Percentiles rank a stretch among this genome's conserved stretches.
Conservation (phyloP, 2,888 invertebrate species). For the Melanargia galathea region DNA sequence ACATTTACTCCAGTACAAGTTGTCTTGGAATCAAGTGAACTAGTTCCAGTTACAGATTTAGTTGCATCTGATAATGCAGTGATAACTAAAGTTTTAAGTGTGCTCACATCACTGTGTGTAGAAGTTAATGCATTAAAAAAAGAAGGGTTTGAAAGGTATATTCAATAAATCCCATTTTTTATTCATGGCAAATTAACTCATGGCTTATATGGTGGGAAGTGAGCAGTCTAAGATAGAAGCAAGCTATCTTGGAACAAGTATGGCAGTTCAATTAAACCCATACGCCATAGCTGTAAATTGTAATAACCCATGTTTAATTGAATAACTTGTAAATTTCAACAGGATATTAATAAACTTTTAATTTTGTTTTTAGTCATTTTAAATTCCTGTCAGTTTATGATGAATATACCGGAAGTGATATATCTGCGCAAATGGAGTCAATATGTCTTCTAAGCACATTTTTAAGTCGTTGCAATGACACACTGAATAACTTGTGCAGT, state of each 20-base stretch:
- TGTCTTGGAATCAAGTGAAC: conserved; percentile 80
- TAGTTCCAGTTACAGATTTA: conserved; percentile 85
- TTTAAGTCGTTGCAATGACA: conserved; percentile 86
- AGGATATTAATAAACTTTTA: neutral
- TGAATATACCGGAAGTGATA: conserved; percentile 79
- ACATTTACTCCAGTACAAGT: conserved; percentile 67
- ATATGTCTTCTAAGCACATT: conserved; percentile 86
- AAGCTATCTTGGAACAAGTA: too few relatives aligned
- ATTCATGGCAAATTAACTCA: neutral
- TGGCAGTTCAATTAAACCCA: too few relatives aligned
- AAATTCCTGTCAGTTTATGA: conserved; percentile 85
- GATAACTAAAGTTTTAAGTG: conserved; percentile 89
- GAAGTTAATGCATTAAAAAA: conserved; percentile 87
- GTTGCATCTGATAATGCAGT: conserved; percentile 92
- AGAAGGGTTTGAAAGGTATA: conserved; percentile 84
- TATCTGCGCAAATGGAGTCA: conserved; percentile 81
- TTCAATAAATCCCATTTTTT: neutral
- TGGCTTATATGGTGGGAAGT: neutral
- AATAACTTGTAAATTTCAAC: neutral
- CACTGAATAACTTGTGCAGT: conserved; percentile 86
- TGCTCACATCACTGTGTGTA: conserved; percentile 89
- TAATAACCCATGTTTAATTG: too few relatives aligned
- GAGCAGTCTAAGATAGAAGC: neutral
- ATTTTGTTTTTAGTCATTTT: conserved; percentile 70
- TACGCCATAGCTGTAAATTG: too few relatives aligned